Base-by-base conservation (phyloP, 1,140 invertebrate species). In the Drosophila tropicalis region DNA sequence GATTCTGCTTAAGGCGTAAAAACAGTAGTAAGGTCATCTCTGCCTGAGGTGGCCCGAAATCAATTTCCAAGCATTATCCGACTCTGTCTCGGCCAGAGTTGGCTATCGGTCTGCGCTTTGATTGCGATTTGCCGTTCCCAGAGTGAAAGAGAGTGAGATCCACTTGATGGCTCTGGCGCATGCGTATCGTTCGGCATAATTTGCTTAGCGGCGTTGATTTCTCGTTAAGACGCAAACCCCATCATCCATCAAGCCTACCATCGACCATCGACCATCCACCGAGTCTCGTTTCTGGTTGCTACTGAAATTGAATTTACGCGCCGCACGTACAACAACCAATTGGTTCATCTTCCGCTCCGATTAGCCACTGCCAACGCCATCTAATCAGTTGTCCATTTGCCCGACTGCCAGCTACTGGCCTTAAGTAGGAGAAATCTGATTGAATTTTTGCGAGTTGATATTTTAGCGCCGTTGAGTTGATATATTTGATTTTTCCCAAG, bases 1-100 rank as follows among this genome's bases (percentile, higher is more conserved):
- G 89, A 91, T 91, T 91, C 89, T 91, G 89, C 85, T 91, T 91
- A 91, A 91, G 84, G 89, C 89, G 89, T 91, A 91, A 91, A 91
- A 91, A 91, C 89, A 91, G 89, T 91, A 91, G 89, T 90, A 65
- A 86, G 89, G 89, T 91, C 89, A 91, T 69, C 65, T 67, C 67
- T 61, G 78, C 71, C 70, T 47, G 81, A 79, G 87, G 79, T 90
- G 83, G 87, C 85, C 81, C 82, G 44, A 90, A 90, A 90, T 90
- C 85, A 90, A 90, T 90, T 90, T 90, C 44, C 72, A 75, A 69
- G 74, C 79, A 74, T 78, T 79, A 72, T 65, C 65, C 51, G 54
- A 19, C 72, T 29, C 56, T 29, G 63, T 34, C 67, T 68, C 79
- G 47, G 57, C 34, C 55, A 39, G 29, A 29, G 5, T 29, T 29